Percentiles rank a stretch among this genome's conserved stretches.
Conservation (phyloP, 2,113 vertebrate genomes). For the Lepidothrix coronata region DNA sequence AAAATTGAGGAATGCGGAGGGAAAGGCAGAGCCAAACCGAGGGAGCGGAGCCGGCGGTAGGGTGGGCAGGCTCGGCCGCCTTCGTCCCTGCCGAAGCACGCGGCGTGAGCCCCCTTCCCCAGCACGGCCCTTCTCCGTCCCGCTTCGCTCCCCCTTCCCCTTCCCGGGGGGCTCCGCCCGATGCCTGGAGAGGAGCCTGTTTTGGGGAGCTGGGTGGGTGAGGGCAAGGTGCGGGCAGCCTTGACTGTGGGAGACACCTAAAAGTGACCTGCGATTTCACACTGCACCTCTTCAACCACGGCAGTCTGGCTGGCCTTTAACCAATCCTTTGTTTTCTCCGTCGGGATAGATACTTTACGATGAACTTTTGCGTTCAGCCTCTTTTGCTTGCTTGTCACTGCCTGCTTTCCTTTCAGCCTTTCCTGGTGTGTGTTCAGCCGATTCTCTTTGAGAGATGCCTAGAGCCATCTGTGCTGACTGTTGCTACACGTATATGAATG, state of each 20-base stretch:
- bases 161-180: too few species aligned
- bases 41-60: background rate
- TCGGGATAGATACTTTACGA: background rate
- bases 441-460: background rate
- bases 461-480: background rate
- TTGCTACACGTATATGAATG: background rate
- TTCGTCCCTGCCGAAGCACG: too few species aligned
- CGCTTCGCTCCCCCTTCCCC: background rate
- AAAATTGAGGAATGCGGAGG: background rate
- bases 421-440: background rate
- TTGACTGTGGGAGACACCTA: background rate
- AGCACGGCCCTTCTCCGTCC: background rate
- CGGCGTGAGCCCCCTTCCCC: background rate
- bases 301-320: background rate
- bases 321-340: slow-evolving; percentile 1
- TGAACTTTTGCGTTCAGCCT: background rate
- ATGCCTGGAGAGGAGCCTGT: background rate
- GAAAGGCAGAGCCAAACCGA: background rate
- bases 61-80: background rate
- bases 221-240: background rate
- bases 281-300: background rate
- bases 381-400: slow-evolving; percentile 51
- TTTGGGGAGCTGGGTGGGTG: background rate
- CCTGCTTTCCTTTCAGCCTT: slow-evolving; percentile 45
- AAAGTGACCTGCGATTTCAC: background rate